Evolutionary conservation across 2,888 invertebrate genomes (phyloP).

Genomic region (Macrophya alboannulata): DNA sequence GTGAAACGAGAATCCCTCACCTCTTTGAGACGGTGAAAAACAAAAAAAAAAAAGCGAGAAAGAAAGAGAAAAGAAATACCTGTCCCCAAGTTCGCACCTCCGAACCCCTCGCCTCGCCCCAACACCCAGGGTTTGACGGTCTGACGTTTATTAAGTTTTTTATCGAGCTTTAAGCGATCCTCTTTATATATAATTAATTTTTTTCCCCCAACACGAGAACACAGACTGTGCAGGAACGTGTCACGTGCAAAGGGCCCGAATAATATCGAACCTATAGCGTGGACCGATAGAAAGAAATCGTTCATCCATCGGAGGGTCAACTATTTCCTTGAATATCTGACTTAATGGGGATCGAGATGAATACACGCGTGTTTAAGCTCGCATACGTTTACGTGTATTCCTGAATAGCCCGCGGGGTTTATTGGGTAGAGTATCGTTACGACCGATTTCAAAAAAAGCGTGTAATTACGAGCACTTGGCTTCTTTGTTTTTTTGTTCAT

Average conservation of each 20-base stretch:
- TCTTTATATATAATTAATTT: conserved; percentile 56
- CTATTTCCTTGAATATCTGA: background rate
- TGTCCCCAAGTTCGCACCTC: conserved; percentile 11
- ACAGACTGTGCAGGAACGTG: background rate
- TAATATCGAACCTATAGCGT: background rate
- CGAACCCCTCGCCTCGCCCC: background rate
- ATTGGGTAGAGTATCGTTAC: conserved; percentile 10
- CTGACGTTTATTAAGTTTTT: conserved; percentile 61
- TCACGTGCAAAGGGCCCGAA: conserved; percentile 10
- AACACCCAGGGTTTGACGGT: conserved; percentile 30
- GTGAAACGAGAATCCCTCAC: conserved; percentile 29
- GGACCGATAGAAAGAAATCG: background rate
- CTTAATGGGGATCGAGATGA: background rate
- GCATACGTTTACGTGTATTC: background rate
- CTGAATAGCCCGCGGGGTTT: background rate
- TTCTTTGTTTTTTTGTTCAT: conserved; percentile 16
- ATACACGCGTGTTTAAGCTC: background rate
- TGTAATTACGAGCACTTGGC: conserved; percentile 30
- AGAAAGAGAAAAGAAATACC: conserved; percentile 17
- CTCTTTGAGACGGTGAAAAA: background rate
- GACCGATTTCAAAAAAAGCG: background rate
- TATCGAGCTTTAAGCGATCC: conserved; percentile 53
- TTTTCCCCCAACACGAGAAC: background rate
- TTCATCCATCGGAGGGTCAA: background rate
- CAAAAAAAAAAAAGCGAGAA: background rate